A percentile compares a stretch with the other conserved stretches of the same genome.
phyloP scores from a whole-genome alignment of 2,797 vertebrate genomes.

The Furcifer pardalis region DNA sequence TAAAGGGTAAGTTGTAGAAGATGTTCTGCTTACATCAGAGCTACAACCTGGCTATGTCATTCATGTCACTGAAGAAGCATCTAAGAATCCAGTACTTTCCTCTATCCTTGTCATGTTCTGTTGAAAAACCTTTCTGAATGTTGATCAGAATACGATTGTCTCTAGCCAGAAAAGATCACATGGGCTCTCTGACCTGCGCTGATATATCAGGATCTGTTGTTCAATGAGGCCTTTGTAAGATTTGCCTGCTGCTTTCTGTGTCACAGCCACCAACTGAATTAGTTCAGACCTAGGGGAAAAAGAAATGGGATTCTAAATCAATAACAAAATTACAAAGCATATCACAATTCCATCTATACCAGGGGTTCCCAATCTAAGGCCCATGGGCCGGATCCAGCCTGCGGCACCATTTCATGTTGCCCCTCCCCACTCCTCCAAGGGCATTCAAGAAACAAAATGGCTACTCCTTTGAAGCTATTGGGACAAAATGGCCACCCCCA shows the following conservation, averaged over 20 bases:
- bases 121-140: background rate
- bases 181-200: slow-evolving; percentile 85
- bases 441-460: too few relatives aligned
- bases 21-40: background rate
- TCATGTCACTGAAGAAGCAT: background rate
- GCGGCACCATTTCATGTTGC: too few relatives aligned
- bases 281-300: slow-evolving; percentile 86
- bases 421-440: too few relatives aligned
- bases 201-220: slow-evolving; percentile 92
- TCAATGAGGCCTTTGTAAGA: slow-evolving; percentile 92
- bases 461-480: too few relatives aligned
- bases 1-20: background rate
- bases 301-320: background rate
- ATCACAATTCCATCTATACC: background rate
- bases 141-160: background rate
- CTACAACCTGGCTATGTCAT: background rate
- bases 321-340: slow-evolving; percentile 11
- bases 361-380: too few relatives aligned
- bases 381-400: too few relatives aligned
- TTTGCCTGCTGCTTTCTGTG: slow-evolving; percentile 89
- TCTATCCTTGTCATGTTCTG: background rate
- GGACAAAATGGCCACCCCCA: too few relatives aligned
- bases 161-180: background rate
- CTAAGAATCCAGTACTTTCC: background rate
- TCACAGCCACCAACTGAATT: slow-evolving; percentile 95